Conservation (phyloP, 2,113 vertebrate species). For the Dendrocopos noguchii region DNA sequence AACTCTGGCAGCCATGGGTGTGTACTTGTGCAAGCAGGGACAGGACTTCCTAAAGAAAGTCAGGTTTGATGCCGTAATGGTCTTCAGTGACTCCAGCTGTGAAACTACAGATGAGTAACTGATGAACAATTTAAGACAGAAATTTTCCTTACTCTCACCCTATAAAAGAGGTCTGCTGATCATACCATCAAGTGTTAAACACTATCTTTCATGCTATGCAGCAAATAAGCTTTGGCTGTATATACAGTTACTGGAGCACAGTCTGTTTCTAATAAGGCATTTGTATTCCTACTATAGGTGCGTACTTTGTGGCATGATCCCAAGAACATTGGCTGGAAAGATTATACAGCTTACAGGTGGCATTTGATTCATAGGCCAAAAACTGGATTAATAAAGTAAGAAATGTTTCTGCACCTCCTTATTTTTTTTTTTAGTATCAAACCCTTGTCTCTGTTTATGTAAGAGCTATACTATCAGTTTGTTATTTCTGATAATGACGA, state of each 20-base stretch:
- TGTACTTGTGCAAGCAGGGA: background rate
- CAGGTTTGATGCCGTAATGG: accelerated
- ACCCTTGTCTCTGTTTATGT: background rate
- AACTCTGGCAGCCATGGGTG: background rate
- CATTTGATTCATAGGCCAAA: conserved; percentile 97
- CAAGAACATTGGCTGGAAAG: conserved; percentile 97
- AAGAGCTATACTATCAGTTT: background rate
- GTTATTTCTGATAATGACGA: background rate
- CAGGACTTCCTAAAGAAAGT: background rate
- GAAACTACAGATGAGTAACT: background rate
- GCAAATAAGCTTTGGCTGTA: background rate
- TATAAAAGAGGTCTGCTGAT: background rate
- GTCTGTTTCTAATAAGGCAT: background rate
- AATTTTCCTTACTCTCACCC: background rate
- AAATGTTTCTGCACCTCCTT: background rate
- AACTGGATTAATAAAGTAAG: conserved; percentile 95
- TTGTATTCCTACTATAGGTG: conserved; percentile 78
- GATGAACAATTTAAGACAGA: background rate
- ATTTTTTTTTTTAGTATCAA: background rate
- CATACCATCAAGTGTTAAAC: background rate
- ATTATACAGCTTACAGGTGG: conserved; percentile 98
- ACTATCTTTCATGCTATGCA: background rate
- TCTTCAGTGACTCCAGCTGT: background rate
- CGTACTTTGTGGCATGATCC: conserved; percentile 97
- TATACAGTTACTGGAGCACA: background rate